Conservation (phyloP, 2,888 invertebrate species). For the Melanchra persicariae region DNA sequence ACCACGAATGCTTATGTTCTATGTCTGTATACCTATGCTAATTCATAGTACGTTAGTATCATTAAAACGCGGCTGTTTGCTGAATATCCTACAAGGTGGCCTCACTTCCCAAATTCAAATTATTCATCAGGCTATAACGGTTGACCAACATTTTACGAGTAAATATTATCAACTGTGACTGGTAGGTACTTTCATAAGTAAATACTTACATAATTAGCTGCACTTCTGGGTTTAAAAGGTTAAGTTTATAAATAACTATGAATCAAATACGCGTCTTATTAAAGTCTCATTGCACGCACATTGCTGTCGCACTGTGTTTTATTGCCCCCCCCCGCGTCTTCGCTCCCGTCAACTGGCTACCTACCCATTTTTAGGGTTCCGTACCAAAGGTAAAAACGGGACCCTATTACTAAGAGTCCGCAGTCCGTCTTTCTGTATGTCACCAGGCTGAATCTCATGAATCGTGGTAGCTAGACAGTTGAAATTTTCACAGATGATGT, state of each 20-base stretch:
- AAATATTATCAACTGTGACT: conserved; percentile 17
- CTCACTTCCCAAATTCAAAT: conserved; percentile 18
- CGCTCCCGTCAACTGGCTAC: too few relatives aligned
- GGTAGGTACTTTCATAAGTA: conserved; percentile 8
- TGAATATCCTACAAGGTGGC: neutral
- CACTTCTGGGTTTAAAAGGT: conserved; percentile 4
- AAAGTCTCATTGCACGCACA: neutral
- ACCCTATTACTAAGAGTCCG: too few relatives aligned
- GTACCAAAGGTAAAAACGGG: too few relatives aligned
- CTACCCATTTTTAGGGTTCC: too few relatives aligned
- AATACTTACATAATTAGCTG: neutral
- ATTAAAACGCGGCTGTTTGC: conserved; percentile 19
- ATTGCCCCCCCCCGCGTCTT: too few relatives aligned
- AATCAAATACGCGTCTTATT: neutral
- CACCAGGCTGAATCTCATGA: too few relatives aligned
- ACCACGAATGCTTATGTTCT: too few relatives aligned
- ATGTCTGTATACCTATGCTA: conserved; percentile 2
- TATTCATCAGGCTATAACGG: conserved; percentile 11
- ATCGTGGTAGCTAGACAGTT: too few relatives aligned
- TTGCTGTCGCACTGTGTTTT: neutral
- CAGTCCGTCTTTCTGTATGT: too few relatives aligned
- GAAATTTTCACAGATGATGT: too few relatives aligned
- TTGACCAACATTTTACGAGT: conserved; percentile 4
- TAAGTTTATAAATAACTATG: conserved; percentile 15
- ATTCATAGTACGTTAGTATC: conserved; percentile 20